Base-by-base conservation (phyloP, 2,113 vertebrate species). In the Elaphurus davidianus region DNA sequence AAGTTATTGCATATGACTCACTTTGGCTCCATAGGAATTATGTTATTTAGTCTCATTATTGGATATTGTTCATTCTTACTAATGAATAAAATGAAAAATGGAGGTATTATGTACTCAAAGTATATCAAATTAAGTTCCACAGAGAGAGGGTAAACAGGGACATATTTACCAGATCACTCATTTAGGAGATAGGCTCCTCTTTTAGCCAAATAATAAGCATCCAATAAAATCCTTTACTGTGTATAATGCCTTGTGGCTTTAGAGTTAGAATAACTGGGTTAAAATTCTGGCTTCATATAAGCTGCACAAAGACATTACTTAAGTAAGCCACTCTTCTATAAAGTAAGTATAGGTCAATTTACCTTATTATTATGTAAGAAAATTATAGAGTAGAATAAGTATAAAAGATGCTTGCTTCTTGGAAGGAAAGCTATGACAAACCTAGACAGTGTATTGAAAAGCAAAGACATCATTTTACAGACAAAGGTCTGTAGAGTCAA, bases 31-130 rank as follows among this genome's bases (percentile, higher is more conserved):
- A 52, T 86, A 85, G 25, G 60, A 94, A 93, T 97, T 88, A 95
- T 83, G 8, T 50, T 86, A 82, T 96, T 97, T 94, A 78, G 67
- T 88, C 47, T 95, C 64, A 94, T 94, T 97, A 95, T 87, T 96
- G 60, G 55, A 13, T 92, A 67, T 82, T 92, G 81, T 95, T 97
- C 43, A 76, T 96, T 95, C 47, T 88, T 71, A 36, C 87, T 91
- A 97, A 88, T 92, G 87, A 95, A 50, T 94, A 92, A 95, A 86
- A 62, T 97, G n/a, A 97, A 96, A 98, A 97, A 94, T 95, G 40
- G 28, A 86, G 78, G 97, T 94, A 87, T 84, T 62, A 84, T 86
- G 2, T 71, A 90, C 93, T 87, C 82, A 94, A 40, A 91, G 16
- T 85, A 54, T 90, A 92, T 94, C 54, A 95, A 97, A 96, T 94